phyloP scores from a whole-genome alignment of 2,888 invertebrate genomes.

The Malacosoma neustria region DNA sequence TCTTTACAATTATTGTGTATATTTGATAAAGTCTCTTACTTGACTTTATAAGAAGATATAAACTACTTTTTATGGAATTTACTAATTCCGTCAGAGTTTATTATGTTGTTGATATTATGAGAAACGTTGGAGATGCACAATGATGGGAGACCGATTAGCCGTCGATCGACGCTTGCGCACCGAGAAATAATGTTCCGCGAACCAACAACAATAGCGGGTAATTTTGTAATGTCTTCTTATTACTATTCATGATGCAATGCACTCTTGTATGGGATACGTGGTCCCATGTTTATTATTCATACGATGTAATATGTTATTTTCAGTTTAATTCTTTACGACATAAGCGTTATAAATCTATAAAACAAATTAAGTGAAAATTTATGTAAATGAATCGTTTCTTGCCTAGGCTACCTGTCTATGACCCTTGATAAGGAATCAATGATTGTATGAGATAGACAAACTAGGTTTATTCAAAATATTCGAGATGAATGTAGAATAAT shows the following conservation, averaged over 20 bases:
- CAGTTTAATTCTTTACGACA: constrained; percentile 32
- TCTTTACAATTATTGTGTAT: too few relatives aligned
- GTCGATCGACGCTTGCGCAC: constrained; percentile 40
- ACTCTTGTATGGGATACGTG: constrained; percentile 31
- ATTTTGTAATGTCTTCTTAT: constrained; percentile 69
- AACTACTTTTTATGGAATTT: too few relatives aligned
- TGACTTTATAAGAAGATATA: too few relatives aligned
- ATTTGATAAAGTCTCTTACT: too few relatives aligned
- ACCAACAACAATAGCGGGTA: constrained; percentile 67
- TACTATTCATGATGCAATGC: constrained; percentile 64
- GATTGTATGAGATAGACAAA: too few relatives aligned
- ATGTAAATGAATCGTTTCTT: too few relatives aligned
- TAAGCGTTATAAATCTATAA: constrained; percentile 17
- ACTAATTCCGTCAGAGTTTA: too few relatives aligned
- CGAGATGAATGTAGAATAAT: too few relatives aligned
- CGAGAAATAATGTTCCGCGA: constrained; percentile 57
- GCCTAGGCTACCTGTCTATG: too few relatives aligned
- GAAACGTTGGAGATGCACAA: constrained; percentile 49
- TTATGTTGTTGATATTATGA: constrained; percentile 22
- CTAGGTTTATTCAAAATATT: too few relatives aligned
- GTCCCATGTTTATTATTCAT: constrained; percentile 45
- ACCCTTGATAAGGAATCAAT: too few relatives aligned
- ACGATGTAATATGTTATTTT: constrained; percentile 36
- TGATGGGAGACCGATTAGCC: constrained; percentile 50
- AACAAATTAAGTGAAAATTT: not conserved